These are phyloP conservation scores for Onychostoma macrolepis DNA, from an alignment of 2,113 vertebrate genomes.

Conservation along the genomic window DNA sequence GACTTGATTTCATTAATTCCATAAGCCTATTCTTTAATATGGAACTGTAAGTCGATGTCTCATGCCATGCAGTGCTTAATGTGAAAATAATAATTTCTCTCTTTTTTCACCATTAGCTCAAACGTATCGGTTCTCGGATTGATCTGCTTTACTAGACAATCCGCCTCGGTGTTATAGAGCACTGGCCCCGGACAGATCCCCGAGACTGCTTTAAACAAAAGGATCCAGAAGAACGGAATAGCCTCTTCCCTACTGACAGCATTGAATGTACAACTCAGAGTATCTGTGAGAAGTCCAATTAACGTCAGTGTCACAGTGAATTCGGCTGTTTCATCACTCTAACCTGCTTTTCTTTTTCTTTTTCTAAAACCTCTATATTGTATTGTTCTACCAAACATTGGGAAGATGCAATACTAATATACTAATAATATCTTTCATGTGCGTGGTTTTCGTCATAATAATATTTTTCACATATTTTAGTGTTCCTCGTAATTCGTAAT, in stretches of 20 bases:
- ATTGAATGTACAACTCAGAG: slow-evolving; percentile 24
- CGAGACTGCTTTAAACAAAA: slow-evolving; percentile 48
- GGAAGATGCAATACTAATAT: not conserved
- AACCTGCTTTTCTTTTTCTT: not conserved
- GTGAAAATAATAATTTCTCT: not conserved
- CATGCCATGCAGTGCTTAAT: not conserved
- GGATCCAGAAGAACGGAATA: slow-evolving; percentile 40
- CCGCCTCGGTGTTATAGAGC: slow-evolving; percentile 81
- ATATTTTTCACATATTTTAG: not conserved
- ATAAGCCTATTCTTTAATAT: slow-evolving; percentile 37
- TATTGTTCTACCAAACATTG: not conserved
- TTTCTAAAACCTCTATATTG: not conserved
- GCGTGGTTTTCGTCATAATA: not conserved
- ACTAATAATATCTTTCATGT: not conserved
- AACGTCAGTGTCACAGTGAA: slow-evolving; percentile 25
- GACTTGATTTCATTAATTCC: not conserved
- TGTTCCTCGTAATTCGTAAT: not conserved
- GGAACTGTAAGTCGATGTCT: not conserved
- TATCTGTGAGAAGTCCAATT: slow-evolving; percentile 41
- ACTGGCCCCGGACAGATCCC: slow-evolving; percentile 73
- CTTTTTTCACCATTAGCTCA: slow-evolving; percentile 51
- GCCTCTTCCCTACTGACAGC: slow-evolving; percentile 40
- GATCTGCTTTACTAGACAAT: slow-evolving; percentile 82
- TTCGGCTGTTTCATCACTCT: slow-evolving; percentile 5
- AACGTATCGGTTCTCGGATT: slow-evolving; percentile 72